Conservation (phyloP, 35 echinoderm and acorn worm genomes). For the Holothuria glaberrima region DNA sequence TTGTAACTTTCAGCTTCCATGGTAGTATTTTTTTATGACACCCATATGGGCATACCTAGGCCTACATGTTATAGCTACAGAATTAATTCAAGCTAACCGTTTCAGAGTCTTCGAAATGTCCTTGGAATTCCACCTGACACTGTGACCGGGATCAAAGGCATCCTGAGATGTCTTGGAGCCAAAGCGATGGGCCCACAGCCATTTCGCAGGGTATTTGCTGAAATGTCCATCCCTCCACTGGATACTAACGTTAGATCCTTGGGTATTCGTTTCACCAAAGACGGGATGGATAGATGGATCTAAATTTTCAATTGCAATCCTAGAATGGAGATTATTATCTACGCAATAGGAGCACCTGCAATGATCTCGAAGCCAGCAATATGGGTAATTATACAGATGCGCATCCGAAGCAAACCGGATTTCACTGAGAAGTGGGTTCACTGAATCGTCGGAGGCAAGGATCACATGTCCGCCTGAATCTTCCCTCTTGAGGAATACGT, state of each 20-base stretch:
- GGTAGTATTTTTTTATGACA: too few relatives aligned
- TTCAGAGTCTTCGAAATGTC: constrained; percentile 30
- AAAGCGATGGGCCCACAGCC: constrained; percentile 43
- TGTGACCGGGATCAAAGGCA: constrained; percentile 1
- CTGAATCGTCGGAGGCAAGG: constrained; percentile 18
- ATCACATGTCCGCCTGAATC: constrained; percentile 32
- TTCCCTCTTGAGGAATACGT: constrained; percentile 14
- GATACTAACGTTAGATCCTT: neutral
- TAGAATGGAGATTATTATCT: neutral
- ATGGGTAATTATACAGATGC: neutral
- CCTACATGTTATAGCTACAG: too few relatives aligned
- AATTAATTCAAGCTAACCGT: neutral
- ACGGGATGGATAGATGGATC: neutral
- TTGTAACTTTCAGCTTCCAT: too few relatives aligned
- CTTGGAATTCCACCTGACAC: constrained; percentile 16
- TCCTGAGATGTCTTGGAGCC: neutral
- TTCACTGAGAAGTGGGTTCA: constrained; percentile 34
- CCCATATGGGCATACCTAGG: too few relatives aligned
- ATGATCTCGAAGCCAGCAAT: constrained; percentile 40
- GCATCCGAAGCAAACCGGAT: constrained; percentile 40
- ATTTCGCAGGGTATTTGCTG: constrained; percentile 38
- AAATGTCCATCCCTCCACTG: constrained; percentile 20
- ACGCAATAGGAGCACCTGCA: constrained; percentile 4
- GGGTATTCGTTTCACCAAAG: constrained; percentile 5
- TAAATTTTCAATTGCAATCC: constrained; percentile 4